Percentiles rank a stretch among this genome's conserved stretches.
Conservation (phyloP, 2,888 invertebrate species). For the Drepanosiphum platanoidis region DNA sequence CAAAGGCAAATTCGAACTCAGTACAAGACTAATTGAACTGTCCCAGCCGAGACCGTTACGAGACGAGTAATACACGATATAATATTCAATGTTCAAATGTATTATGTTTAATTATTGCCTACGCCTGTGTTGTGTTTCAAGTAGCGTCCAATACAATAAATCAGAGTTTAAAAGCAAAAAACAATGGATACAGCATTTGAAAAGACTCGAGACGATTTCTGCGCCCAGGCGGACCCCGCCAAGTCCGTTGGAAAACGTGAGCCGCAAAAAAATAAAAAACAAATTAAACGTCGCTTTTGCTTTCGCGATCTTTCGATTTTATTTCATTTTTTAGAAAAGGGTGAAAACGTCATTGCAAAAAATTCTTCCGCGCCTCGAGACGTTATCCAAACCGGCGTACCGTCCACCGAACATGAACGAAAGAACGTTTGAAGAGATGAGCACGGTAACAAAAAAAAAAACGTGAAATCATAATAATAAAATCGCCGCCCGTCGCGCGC, state of each 20-base stretch:
- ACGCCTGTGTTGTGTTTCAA: too few species aligned
- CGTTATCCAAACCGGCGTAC: not conserved
- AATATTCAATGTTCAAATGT: too few species aligned
- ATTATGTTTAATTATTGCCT: too few species aligned
- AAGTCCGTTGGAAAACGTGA: not conserved
- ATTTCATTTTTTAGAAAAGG: constrained; percentile 14
- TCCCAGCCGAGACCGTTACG: not conserved
- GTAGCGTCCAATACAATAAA: too few species aligned
- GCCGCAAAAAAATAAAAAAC: too few species aligned
- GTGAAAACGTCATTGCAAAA: not conserved
- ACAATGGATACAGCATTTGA: not conserved
- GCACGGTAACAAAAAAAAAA: too few species aligned
- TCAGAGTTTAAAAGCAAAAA: not conserved
- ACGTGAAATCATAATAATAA: not conserved
- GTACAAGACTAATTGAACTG: not conserved
- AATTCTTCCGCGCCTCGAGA: not conserved
- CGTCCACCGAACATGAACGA: constrained; percentile 3
- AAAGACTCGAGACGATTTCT: constrained; percentile 2
- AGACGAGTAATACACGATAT: not conserved
- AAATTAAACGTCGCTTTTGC: too few species aligned
- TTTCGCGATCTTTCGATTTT: not conserved
- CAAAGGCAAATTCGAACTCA: not conserved
- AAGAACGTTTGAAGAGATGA: constrained; percentile 18
- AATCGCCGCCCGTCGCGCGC: not conserved
- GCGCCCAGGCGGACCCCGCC: not conserved